Evolutionary conservation across 2,888 invertebrate species (phyloP), one percentile per base, ranked within the genome.

Genomic region (Melieria picta): DNA sequence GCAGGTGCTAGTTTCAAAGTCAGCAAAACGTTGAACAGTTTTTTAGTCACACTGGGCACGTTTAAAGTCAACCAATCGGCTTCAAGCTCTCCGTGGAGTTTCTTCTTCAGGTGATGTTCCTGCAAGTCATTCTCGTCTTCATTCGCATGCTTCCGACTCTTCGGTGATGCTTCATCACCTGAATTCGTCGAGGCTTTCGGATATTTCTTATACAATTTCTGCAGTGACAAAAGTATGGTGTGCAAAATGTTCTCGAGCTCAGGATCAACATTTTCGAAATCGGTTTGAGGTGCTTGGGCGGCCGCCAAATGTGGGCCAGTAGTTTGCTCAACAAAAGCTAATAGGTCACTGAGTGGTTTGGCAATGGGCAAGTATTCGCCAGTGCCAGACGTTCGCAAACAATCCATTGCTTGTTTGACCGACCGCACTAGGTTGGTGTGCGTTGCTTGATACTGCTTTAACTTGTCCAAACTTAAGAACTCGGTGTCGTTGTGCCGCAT

Each of bases 91-190:
- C 91, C 90, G 47, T 92, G 87, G 58, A 95, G 86, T 78, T 89
- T 89, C 70, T 89, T 89, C 78, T 91, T 93, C 62, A 95, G 88
- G 86, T 93, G 92, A 63, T 90, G 89, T 56, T 89, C 89, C 3
- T 89, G 86, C 71, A 85, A 64, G 71, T 81, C 65, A 46, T 75
- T 3, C 74, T 79, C 77, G 1, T 73, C 68, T 4, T 72, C 71
- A 1, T 72, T 57, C 7, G 10, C 52, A 2, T 56, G 11, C 42
- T 52, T 48, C 10, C 52, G 72, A 7, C 77, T 73, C 3, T 77
- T 75, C 4, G 46, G 5, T 7, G 74, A 69, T 67, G 68, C 75
- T 65, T 78, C 75, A 69, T 76, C 71, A 9, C 73, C 57, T 30
- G 74, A 30, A 42, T 52, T 11, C 7, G 13, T 11, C 4, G 30